These are phyloP conservation scores for Chitala chitala DNA, from an alignment of 2,113 vertebrate genomes.

Conservation along the genomic window DNA sequence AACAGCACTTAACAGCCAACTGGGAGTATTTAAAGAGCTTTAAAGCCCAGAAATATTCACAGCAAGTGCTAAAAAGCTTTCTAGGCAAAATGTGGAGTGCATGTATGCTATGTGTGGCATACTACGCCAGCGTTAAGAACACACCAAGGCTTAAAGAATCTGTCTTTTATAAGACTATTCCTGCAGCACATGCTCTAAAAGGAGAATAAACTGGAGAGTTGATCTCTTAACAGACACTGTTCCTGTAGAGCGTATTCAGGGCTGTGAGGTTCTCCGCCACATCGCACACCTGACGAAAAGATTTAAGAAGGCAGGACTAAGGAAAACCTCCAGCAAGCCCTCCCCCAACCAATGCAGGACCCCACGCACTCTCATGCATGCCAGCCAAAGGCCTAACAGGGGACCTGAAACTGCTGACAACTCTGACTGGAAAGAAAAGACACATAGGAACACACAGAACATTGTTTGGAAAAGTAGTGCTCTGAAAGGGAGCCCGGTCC, in stretches of 20 bases:
- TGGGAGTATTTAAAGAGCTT: constrained; percentile 39
- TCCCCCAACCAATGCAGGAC: neutral
- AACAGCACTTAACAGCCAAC: constrained; percentile 62
- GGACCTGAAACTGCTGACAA: neutral
- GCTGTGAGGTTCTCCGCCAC: too few species aligned
- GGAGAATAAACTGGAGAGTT: too few species aligned
- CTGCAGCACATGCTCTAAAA: too few species aligned
- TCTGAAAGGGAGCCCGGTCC: neutral
- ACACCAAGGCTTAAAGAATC: too few species aligned
- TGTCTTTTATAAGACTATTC: too few species aligned
- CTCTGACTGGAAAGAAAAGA: neutral
- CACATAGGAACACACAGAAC: neutral
- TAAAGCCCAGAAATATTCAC: constrained; percentile 19
- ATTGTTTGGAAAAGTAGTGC: neutral
- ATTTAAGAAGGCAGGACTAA: too few species aligned
- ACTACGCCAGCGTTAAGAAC: neutral
- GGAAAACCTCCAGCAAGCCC: neutral
- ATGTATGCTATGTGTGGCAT: neutral
- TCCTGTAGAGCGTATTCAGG: too few species aligned
- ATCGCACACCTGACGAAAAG: too few species aligned
- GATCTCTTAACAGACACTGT: too few species aligned
- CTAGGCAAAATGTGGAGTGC: neutral
- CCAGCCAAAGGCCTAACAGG: neutral
- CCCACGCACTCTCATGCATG: neutral
- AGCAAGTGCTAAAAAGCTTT: constrained; percentile 6